Base-by-base conservation (phyloP, 2,888 invertebrate species). In the Caenorhabditis panamensis region DNA sequence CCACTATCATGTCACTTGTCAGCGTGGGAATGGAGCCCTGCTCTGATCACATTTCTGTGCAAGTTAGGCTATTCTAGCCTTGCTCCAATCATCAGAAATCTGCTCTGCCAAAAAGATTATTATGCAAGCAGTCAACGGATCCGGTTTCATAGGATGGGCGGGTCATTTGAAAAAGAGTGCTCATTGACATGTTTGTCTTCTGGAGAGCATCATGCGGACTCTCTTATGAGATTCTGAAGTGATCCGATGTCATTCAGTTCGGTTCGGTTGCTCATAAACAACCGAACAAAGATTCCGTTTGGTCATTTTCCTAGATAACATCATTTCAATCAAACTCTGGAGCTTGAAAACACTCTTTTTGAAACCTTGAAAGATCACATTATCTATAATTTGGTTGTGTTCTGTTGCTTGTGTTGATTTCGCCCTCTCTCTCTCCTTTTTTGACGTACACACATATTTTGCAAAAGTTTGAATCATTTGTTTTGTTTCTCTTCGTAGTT, bases 161-260 rank as follows among this genome's bases (percentile, higher is more conserved):
- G 31, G 4, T 31, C 31, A 4, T 31, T 9, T 31, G 28, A 28
- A 47, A 56, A 26, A 36, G 22, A 49, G 49, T 47, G 67, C 47
- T 44, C 31, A 36, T 47, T 51, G 68, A 31, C 49, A 47, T 61
- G 28, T 62, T 71, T 62, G 71, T 18, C 44, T 6, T 54, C 53
- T 62, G 18, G 26, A 71, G 71, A 71, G 62, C 71, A 61, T 69
- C 69, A 69, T 69, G 69, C 41, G 69, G 53, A 69, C 62, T 31
- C 61, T 59, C 56, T 56, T 53, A 71, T 71, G 41, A 62, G 47
- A 62, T 49, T 71, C 22, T 71, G 62, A 62, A 71, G 71, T 71
- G 71, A 44, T 62, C 54, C 37, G 41, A 41, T 26, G 28, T 20
- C 44, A 28, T 22, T 47, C 66, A 13, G n/a, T 44, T 67, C 44